A percentile compares a stretch with the other conserved stretches of the same genome.
phyloP scores from a whole-genome alignment of 37 sponge, comb jelly and placozoan species.

The Tethya wilhelma region DNA sequence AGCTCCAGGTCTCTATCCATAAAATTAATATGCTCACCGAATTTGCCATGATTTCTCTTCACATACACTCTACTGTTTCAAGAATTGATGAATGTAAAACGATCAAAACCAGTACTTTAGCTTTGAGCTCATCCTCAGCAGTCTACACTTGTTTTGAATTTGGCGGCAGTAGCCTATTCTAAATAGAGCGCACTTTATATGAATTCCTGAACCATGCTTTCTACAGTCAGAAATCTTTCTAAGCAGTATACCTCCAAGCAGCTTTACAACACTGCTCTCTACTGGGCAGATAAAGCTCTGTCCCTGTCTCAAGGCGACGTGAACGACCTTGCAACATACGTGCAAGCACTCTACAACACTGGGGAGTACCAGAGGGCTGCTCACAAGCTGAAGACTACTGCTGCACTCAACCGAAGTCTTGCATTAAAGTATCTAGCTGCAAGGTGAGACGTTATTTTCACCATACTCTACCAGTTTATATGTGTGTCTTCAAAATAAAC shows the following conservation, averaged over 20 bases:
- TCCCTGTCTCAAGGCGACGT: conserved; percentile 51
- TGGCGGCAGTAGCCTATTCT: no score
- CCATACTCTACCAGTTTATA: no score
- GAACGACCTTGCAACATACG: conserved; percentile 50
- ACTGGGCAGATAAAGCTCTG: conserved; percentile 89
- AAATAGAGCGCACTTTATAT: no score
- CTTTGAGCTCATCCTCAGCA: no score
- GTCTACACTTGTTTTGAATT: no score
- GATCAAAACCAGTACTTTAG: neutral
- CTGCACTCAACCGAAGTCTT: neutral
- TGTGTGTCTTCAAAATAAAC: no score
- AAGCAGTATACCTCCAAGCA: conserved; percentile 50
- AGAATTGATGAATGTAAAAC: neutral
- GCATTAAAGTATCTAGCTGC: conserved; percentile 70
- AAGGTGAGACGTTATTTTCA: neutral
- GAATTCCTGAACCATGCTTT: conserved; percentile 15
- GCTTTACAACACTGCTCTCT: conserved; percentile 51
- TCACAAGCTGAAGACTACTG: conserved; percentile 35
- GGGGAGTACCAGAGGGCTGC: conserved; percentile 66
- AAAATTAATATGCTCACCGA: neutral
- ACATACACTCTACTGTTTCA: no score
- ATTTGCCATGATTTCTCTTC: neutral
- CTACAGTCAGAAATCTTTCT: conserved; percentile 34
- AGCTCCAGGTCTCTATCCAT: neutral
- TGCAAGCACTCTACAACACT: conserved; percentile 34